Evolutionary conservation across 2,888 invertebrate species (phyloP), one percentile per base, ranked within the genome.

Genomic region (Tholera decimalis): DNA sequence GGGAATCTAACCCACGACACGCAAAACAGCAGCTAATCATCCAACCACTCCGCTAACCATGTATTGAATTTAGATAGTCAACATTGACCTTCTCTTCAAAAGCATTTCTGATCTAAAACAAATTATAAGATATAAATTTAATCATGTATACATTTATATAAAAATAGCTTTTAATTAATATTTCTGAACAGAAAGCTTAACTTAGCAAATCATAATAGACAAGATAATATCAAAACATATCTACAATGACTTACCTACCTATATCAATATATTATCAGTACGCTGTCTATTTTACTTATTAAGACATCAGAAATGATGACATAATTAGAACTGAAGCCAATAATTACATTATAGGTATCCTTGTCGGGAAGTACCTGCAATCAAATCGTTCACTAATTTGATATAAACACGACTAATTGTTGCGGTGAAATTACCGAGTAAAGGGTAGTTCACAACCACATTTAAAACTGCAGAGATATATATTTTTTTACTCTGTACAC

Each of bases 281-380:
- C 4, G 4, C 46, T 47, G 46, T 18, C 46, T 47, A 11, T 28
- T 28, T 5, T 11, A 47, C 15, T 33, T 43, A 13, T 47, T n/a
- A 54, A 54, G 15, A 47, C 24, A 43, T 43, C 33, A 55, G 18
- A 18, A 13, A 20, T 69, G 24, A 56, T 61, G 51, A 59, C 51
- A 30, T 67, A 54, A 67, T 63, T 44, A 47, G 18, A 18, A 24
- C 1, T 50, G 15, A 46, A 63, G 33, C 9, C 18, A 20, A 47
- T 79, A 59, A 74, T 79, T 70, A 73, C 46, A 41, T 58, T 53
- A 58, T 62, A n/a, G n/a, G n/a, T n/a, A 72, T 72, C 72, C 53
- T 50, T 35, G 51, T 33, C 46, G 56, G 68, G 22, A 66, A 65
- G 28, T 50, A 46, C 46, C 77, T 61, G 60, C 73, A 77, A 69